A percentile compares a stretch with the other conserved stretches of the same genome.
These are phyloP conservation scores for Cetonia aurata DNA, from an alignment of 2,888 invertebrate genomes.

Conservation along the genomic window DNA sequence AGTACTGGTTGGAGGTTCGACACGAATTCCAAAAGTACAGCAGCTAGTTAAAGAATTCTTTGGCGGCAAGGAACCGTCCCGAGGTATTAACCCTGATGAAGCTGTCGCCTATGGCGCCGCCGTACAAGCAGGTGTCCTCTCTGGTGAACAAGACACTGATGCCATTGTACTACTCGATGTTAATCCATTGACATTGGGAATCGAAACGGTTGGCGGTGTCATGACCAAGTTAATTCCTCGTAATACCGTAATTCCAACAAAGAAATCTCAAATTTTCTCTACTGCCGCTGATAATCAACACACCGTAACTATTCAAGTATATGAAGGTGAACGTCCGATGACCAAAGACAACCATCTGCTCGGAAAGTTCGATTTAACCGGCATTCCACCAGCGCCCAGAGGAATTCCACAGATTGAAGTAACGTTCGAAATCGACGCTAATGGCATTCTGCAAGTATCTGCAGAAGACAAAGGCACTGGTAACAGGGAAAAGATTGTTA, in stretches of 20 bases:
- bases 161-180: slow-evolving; percentile 97
- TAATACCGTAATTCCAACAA: slow-evolving; percentile 99
- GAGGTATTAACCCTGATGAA: slow-evolving; percentile 99
- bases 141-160: slow-evolving; percentile 97
- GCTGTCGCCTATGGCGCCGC: slow-evolving; percentile 99
- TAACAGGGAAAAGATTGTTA: slow-evolving; percentile 98
- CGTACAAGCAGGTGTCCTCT: slow-evolving; percentile 97
- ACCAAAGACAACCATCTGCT: slow-evolving; percentile 99
- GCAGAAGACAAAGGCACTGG: slow-evolving; percentile 99
- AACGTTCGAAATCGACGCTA: slow-evolving; percentile 94
- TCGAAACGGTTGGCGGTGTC: slow-evolving; percentile 99
- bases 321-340: slow-evolving; percentile 99
- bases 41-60: slow-evolving; percentile 95
- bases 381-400: slow-evolving; percentile 94
- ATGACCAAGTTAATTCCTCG: slow-evolving; percentile 99
- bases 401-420: slow-evolving; percentile 96
- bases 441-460: slow-evolving; percentile 94
- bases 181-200: slow-evolving; percentile 98
- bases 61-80: slow-evolving; percentile 96
- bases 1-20: slow-evolving; percentile 98
- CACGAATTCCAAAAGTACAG: slow-evolving; percentile 98
- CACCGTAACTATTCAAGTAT: slow-evolving; percentile 98
- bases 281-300: slow-evolving; percentile 99
- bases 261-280: slow-evolving; percentile 99
- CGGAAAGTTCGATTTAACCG: slow-evolving; percentile 98